Percentiles rank a stretch among this genome's conserved stretches.
These are phyloP conservation scores for Plecotus auritus DNA, from an alignment of 2,113 vertebrate genomes.

Conservation along the genomic window DNA sequence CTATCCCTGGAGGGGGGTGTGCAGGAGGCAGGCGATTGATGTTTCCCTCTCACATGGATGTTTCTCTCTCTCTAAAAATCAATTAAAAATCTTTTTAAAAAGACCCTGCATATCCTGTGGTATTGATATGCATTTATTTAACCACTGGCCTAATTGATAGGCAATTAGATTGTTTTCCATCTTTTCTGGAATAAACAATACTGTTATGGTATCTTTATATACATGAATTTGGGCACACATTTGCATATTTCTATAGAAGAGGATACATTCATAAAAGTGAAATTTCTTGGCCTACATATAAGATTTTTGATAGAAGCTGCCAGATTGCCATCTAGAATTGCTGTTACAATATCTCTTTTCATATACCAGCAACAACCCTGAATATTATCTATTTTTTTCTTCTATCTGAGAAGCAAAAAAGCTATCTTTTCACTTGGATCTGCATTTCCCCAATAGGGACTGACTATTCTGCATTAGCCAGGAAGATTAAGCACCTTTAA, in stretches of 20 bases:
- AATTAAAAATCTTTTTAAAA: neutral
- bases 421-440: neutral
- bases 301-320: neutral
- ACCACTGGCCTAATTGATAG: neutral
- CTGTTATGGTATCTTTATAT: neutral
- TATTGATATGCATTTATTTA: neutral
- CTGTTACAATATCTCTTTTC: neutral
- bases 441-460: neutral
- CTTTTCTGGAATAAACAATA: neutral
- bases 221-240: neutral
- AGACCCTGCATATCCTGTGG: neutral
- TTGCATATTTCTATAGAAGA: neutral
- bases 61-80: too few species aligned
- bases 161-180: neutral
- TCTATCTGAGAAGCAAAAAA: neutral
- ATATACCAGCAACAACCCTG: neutral
- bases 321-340: constrained; percentile 1
- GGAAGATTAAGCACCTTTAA: neutral
- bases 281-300: neutral
- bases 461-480: neutral
- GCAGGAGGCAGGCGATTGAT: too few species aligned
- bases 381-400: neutral
- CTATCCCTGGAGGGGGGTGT: too few species aligned
- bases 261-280: neutral
- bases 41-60: too few species aligned